These are phyloP conservation scores for Saxidomus purpurata DNA, from an alignment of 1,140 invertebrate species.

Conservation along the genomic window DNA sequence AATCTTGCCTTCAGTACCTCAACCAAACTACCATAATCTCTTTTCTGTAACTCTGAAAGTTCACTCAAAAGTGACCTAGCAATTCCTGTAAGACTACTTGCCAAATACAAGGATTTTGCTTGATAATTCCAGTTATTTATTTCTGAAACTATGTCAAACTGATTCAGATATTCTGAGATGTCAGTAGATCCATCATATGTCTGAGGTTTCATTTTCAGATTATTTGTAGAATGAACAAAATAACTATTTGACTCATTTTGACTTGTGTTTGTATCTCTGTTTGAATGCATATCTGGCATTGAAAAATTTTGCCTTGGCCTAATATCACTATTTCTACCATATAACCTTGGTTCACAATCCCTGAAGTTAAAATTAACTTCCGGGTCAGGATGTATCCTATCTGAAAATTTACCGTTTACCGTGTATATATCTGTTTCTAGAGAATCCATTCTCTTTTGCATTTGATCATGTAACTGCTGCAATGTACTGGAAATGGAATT, in stretches of 20 bases:
- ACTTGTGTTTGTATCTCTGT: not conserved
- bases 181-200: constrained; percentile 48
- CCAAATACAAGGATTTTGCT: constrained; percentile 26
- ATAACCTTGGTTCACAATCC: not conserved
- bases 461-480: not conserved
- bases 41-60: not conserved
- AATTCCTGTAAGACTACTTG: constrained; percentile 44
- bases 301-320: too few relatives aligned
- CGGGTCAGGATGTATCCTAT: too few relatives aligned
- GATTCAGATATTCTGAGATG: constrained; percentile 48
- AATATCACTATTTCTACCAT: not conserved
- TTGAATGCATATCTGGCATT: too few relatives aligned
- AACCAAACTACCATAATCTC: not conserved
- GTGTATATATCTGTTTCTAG: too few relatives aligned
- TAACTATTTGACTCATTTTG: too few relatives aligned
- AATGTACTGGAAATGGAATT: not conserved
- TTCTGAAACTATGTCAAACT: constrained; percentile 41
- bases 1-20: not conserved
- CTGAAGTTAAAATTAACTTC: too few relatives aligned
- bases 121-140: constrained; percentile 33
- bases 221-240: too few relatives aligned
- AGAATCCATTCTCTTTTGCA: not conserved
- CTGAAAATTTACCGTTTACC: too few relatives aligned
- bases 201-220: constrained; percentile 49
- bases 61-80: constrained; percentile 54